phyloP scores from a whole-genome alignment of 2,797 vertebrate species.

The Chiloscyllium punctatum region DNA sequence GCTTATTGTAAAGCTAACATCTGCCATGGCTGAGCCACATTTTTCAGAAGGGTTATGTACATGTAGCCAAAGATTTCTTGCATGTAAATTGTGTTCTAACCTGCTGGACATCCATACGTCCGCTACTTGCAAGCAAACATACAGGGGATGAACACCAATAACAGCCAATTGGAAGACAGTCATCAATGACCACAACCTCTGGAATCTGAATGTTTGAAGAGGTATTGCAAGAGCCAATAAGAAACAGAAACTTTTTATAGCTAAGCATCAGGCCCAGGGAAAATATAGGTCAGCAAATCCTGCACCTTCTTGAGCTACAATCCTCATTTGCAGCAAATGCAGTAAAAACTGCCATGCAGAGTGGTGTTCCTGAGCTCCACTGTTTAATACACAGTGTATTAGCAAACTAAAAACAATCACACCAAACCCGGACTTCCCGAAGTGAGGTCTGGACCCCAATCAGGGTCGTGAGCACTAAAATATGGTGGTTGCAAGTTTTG shows the following conservation, averaged over 20 bases:
- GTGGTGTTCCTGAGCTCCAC: not conserved
- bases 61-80: not conserved
- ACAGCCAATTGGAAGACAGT: not conserved
- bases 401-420: not conserved
- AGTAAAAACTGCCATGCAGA: not conserved
- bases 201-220: not conserved
- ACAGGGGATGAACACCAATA: not conserved
- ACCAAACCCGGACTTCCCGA: no score
- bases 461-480: no score
- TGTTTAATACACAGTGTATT: not conserved
- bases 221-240: not conserved
- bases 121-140: not conserved
- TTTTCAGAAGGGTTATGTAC: not conserved
- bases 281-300: not conserved
- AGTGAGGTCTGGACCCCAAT: no score
- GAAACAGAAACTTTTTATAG: not conserved
- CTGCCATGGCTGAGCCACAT: not conserved
- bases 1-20: not conserved
- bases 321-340: not conserved
- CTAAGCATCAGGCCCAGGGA: not conserved
- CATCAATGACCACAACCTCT: not conserved
- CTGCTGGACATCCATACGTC: not conserved
- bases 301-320: not conserved
- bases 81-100: not conserved
- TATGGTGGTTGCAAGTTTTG: no score